Conservation (phyloP, 2,113 vertebrate genomes). For the Chinchilla lanigera region DNA sequence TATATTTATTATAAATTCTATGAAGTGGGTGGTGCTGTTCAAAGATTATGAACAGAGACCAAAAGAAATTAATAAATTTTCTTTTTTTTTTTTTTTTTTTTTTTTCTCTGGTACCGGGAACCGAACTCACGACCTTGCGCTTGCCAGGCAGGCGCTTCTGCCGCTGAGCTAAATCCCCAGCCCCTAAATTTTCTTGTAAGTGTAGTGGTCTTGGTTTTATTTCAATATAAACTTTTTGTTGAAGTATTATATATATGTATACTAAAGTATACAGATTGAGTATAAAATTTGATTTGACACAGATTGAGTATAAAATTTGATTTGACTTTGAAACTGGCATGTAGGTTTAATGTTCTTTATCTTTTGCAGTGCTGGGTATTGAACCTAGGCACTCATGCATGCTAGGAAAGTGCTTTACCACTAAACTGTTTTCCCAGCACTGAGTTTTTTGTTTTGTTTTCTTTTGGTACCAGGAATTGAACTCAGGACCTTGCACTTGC, state of each 20-base stretch:
- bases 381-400: neutral
- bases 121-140: too few species aligned
- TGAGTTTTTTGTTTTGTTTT: neutral
- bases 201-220: neutral
- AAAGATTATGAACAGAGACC: neutral
- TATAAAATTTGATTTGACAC: neutral
- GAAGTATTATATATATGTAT: neutral
- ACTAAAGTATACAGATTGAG: neutral
- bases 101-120: too few species aligned
- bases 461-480: too few species aligned
- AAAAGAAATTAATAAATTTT: neutral
- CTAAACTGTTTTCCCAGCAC: neutral
- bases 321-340: constrained; percentile 13
- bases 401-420: neutral
- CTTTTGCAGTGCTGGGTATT: neutral
- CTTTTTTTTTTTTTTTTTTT: neutral
- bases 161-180: too few species aligned
- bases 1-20: neutral
- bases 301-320: neutral
- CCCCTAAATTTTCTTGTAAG: neutral
- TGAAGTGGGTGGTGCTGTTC: neutral
- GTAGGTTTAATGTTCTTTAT: constrained; percentile 24
- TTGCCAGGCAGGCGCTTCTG: too few species aligned
- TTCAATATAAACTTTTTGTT: constrained; percentile 16
- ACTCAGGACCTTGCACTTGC: too few species aligned